These are phyloP conservation scores for Telmatochromis brachygnathus DNA, from an alignment of 2,113 vertebrate genomes.

Conservation along the genomic window DNA sequence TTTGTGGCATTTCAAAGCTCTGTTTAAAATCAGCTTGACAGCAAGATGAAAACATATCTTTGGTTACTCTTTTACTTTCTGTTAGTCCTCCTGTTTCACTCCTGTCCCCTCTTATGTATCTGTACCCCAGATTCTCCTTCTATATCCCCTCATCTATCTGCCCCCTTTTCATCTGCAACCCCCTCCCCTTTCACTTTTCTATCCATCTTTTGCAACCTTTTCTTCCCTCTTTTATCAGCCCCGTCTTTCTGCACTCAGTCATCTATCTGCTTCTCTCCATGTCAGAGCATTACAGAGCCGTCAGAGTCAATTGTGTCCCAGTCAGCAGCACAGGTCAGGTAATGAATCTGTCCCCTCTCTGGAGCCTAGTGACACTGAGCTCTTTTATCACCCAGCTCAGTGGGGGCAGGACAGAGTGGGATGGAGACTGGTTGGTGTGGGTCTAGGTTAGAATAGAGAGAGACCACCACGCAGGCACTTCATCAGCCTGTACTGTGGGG, in stretches of 20 bases:
- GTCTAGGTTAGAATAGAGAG: constrained; percentile 19
- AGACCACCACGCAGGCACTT: constrained; percentile 31
- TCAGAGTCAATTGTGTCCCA: constrained; percentile 36
- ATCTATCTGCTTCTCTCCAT: constrained; percentile 23
- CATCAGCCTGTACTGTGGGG: neutral
- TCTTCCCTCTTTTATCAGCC: constrained; percentile 10
- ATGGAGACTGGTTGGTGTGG: neutral
- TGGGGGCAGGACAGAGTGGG: constrained; percentile 12
- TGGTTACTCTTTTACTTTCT: neutral
- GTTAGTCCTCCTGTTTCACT: neutral
- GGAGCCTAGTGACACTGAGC: constrained; percentile 12
- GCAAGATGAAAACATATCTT: constrained; percentile 13
- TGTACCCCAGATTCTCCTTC: neutral
- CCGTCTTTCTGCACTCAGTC: constrained; percentile 7
- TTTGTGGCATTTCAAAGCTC: constrained; percentile 9
- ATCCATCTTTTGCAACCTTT: neutral
- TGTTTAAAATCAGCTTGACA: constrained; percentile 18
- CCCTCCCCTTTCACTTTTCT: neutral
- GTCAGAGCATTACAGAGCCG: constrained; percentile 17
- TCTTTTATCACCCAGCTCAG: constrained; percentile 34
- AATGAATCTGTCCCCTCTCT: constrained; percentile 42
- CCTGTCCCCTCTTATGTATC: neutral
- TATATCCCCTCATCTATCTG: neutral
- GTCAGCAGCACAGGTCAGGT: constrained; percentile 44
- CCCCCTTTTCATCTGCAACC: neutral